Conservation (phyloP, 2,888 invertebrate genomes). For the Leistus spinibarbis region DNA sequence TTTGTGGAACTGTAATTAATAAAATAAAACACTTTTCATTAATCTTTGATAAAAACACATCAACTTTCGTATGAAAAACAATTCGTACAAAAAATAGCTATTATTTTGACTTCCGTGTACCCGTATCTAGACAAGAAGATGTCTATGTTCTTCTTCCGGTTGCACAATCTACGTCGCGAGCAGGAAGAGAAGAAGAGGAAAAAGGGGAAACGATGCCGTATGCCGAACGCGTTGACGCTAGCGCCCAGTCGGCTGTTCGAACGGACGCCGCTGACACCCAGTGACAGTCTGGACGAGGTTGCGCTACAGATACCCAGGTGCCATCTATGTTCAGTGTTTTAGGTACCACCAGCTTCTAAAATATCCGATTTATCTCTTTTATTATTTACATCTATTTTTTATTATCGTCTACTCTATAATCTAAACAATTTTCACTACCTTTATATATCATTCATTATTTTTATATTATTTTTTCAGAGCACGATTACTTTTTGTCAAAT, state of each 20-base stretch:
- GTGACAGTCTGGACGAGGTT: slow-evolving; percentile 90
- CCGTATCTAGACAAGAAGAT: slow-evolving; percentile 55
- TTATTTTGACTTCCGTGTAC: not conserved
- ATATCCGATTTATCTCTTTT: slow-evolving; percentile 27
- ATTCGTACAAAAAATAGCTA: too few relatives aligned
- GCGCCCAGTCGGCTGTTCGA: slow-evolving; percentile 85
- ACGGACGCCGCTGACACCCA: slow-evolving; percentile 80
- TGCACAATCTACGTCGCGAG: slow-evolving; percentile 87
- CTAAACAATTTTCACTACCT: not conserved
- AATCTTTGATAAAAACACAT: not conserved
- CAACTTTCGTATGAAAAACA: not conserved
- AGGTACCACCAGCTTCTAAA: slow-evolving; percentile 37
- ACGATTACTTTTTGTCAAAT: too few relatives aligned
- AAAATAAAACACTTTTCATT: too few relatives aligned
- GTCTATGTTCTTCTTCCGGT: slow-evolving; percentile 95
- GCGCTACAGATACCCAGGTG: slow-evolving; percentile 93
- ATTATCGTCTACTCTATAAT: not conserved
- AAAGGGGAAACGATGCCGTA: slow-evolving; percentile 48
- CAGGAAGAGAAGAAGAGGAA: slow-evolving; percentile 74
- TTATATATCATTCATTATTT: not conserved
- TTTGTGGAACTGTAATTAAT: too few relatives aligned
- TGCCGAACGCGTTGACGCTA: slow-evolving; percentile 61
- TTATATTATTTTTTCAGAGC: too few relatives aligned
- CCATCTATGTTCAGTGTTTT: slow-evolving; percentile 39
- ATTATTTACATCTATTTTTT: slow-evolving; percentile 1